A percentile compares a stretch with the other conserved stretches of the same genome.
Conservation (phyloP, 2,888 invertebrate genomes). For the Hipparchia sbordonii region DNA sequence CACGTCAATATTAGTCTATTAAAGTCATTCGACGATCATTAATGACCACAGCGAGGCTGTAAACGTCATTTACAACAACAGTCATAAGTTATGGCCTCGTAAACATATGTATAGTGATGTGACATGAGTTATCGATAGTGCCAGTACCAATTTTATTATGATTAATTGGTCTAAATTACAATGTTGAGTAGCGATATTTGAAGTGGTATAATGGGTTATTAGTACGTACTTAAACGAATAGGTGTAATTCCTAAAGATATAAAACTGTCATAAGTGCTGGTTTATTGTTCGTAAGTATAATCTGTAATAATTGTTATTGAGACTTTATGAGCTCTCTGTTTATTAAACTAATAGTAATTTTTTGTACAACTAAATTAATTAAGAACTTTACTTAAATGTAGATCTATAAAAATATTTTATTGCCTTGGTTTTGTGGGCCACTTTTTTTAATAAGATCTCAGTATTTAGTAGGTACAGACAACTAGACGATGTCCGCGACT, state of each 20-base stretch:
- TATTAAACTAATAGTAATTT: background rate
- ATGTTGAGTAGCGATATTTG: slow-evolving; percentile 27
- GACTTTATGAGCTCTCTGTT: background rate
- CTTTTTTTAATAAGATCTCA: background rate
- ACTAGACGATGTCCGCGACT: no score
- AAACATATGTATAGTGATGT: slow-evolving; percentile 63
- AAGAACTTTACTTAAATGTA: background rate
- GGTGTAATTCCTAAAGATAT: slow-evolving; percentile 10
- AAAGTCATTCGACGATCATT: slow-evolving; percentile 60
- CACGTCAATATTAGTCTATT: slow-evolving; percentile 59
- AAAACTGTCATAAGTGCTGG: slow-evolving; percentile 5
- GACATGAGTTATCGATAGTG: slow-evolving; percentile 37
- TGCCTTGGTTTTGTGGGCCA: background rate
- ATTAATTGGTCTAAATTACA: slow-evolving; percentile 34
- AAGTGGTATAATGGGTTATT: slow-evolving; percentile 21
- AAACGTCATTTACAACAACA: slow-evolving; percentile 62
- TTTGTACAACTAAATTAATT: background rate
- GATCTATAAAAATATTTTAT: background rate
- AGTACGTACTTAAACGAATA: slow-evolving; percentile 7
- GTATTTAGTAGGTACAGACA: background rate
- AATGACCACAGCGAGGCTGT: slow-evolving; percentile 61
- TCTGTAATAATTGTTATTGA: background rate
- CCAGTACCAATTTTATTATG: slow-evolving; percentile 34
- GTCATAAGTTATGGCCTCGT: slow-evolving; percentile 67
- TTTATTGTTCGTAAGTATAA: slow-evolving; percentile 5